A percentile compares a stretch with the other conserved stretches of the same genome.
These are phyloP conservation scores for Ascidia mentula DNA, from an alignment of 23 tunicate genomes.

Conservation along the genomic window DNA sequence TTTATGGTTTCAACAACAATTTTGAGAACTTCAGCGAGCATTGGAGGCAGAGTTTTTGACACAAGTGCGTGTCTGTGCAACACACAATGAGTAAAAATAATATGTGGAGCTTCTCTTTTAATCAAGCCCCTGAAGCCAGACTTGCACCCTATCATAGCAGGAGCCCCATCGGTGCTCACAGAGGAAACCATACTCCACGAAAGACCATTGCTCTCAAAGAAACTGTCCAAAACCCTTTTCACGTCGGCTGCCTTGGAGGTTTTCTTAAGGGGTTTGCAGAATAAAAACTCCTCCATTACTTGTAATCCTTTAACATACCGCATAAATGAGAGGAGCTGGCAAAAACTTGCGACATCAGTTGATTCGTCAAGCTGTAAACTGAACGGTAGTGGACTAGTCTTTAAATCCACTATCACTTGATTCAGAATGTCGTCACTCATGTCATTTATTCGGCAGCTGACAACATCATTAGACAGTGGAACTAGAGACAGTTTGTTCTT, in stretches of 20 bases:
- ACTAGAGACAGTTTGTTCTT: slow-evolving; percentile 34
- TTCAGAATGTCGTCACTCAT: slow-evolving; percentile 52
- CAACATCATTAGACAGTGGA: slow-evolving; percentile 44
- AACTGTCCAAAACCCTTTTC: slow-evolving; percentile 26
- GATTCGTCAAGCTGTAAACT: slow-evolving; percentile 60
- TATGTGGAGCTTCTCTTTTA: slow-evolving; percentile 30
- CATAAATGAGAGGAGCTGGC: slow-evolving; percentile 44
- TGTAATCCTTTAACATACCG: slow-evolving; percentile 51
- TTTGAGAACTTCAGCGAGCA: slow-evolving; percentile 39
- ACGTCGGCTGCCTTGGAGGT: slow-evolving; percentile 43
- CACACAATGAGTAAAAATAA: slow-evolving; percentile 31
- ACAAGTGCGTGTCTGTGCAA: slow-evolving; percentile 25
- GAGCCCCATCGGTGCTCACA: slow-evolving; percentile 43
- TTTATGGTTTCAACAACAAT: slow-evolving; percentile 41
- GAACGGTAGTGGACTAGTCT: slow-evolving; percentile 37
- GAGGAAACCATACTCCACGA: slow-evolving; percentile 32
- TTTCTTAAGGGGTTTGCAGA: slow-evolving; percentile 54
- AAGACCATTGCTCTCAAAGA: slow-evolving; percentile 23
- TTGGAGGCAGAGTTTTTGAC: no score
- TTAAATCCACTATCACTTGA: slow-evolving; percentile 50
- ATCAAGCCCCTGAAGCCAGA: slow-evolving; percentile 48
- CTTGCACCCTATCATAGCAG: slow-evolving; percentile 44
- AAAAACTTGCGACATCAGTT: slow-evolving; percentile 45
- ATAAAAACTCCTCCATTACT: slow-evolving; percentile 52
- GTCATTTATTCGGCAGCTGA: slow-evolving; percentile 34